phyloP scores from a whole-genome alignment of 2,797 vertebrate species.

The Xenentodon cancila region DNA sequence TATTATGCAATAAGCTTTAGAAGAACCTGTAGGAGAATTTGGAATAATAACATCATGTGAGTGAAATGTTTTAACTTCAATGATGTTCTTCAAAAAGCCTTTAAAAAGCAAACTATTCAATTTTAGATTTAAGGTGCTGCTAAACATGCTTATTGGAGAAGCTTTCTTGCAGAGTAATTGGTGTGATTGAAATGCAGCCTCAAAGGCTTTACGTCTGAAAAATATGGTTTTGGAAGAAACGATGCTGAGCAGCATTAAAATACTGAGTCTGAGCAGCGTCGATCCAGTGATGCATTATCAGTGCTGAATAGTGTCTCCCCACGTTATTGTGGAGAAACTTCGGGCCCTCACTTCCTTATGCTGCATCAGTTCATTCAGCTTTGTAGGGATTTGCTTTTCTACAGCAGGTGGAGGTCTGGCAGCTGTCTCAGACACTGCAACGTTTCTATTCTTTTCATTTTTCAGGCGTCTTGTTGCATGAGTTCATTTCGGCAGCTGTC shows the following conservation, averaged over 20 bases:
- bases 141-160: slow-evolving; percentile 21
- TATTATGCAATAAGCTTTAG: not conserved
- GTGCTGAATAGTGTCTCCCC: too few relatives aligned
- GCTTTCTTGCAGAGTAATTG: slow-evolving; percentile 3
- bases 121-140: slow-evolving; percentile 9
- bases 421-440: too few relatives aligned
- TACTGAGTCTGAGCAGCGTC: slow-evolving; percentile 6
- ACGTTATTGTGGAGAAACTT: too few relatives aligned
- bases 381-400: too few relatives aligned
- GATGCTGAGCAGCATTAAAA: slow-evolving; percentile 6
- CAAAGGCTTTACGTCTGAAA: slow-evolving; percentile 29
- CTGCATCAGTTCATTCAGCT: too few relatives aligned
- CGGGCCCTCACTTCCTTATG: too few relatives aligned
- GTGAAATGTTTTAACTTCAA: too few relatives aligned
- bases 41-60: not conserved
- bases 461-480: too few relatives aligned
- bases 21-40: not conserved
- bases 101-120: not conserved
- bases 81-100: not conserved
- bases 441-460: too few relatives aligned
- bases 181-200: slow-evolving; percentile 15
- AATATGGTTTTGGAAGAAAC: slow-evolving; percentile 11
- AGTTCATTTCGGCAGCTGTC: too few relatives aligned
- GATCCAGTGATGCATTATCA: slow-evolving; percentile 1
- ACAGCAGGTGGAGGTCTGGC: too few relatives aligned